Evolutionary conservation across 2,888 invertebrate species (phyloP).

Genomic region (Tenthredo scrophulariae): DNA sequence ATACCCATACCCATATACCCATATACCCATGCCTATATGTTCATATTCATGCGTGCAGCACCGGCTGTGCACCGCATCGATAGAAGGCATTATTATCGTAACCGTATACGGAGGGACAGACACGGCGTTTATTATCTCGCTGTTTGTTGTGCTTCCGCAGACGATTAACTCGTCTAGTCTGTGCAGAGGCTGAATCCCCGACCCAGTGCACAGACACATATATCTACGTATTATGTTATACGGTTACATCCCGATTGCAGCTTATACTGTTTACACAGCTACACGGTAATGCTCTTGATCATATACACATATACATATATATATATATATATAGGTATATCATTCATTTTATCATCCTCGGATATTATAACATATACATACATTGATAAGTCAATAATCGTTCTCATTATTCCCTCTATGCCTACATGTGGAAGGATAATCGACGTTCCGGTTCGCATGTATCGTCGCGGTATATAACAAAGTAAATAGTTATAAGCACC

Average conservation of each 20-base stretch:
- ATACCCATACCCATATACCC: background rate
- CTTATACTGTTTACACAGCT: conserved; percentile 4
- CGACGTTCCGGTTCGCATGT: background rate
- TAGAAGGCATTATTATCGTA: conserved; percentile 73
- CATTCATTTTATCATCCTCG: background rate
- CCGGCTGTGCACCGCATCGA: conserved; percentile 28
- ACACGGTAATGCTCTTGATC: background rate
- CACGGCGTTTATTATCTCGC: conserved; percentile 74
- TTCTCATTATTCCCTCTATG: background rate
- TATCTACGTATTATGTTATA: conserved; percentile 1
- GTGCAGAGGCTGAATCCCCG: background rate
- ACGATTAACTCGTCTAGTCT: conserved; percentile 73
- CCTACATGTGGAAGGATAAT: background rate
- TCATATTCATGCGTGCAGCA: background rate
- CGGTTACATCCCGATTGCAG: background rate
- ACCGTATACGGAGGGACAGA: conserved; percentile 64
- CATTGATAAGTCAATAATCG: background rate
- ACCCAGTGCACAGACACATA: background rate
- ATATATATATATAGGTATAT: background rate
- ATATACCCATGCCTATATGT: background rate
- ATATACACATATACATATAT: too few species aligned
- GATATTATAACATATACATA: background rate
- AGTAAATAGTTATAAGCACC: conserved; percentile 28
- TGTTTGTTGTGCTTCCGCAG: conserved; percentile 75
- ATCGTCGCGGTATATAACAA: background rate